phyloP scores from a whole-genome alignment of 2,113 vertebrate genomes.

The Centrocercus urophasianus region DNA sequence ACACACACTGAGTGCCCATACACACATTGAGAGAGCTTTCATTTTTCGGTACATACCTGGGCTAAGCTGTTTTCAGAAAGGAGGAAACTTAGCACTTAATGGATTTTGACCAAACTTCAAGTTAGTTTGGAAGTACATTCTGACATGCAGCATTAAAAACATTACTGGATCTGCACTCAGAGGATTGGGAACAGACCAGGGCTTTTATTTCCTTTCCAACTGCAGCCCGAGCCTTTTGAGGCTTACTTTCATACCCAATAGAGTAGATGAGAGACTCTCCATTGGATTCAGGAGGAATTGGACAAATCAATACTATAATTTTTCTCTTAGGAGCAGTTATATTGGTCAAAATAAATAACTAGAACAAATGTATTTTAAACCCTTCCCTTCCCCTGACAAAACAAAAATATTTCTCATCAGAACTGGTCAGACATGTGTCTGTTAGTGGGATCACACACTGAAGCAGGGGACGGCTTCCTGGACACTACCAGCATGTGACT shows the following conservation, averaged over 20 bases:
- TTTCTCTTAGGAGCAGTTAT: neutral
- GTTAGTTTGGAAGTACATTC: slow-evolving; percentile 23
- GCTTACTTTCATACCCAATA: neutral
- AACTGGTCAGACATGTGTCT: neutral
- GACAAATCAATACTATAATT: neutral
- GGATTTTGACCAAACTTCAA: slow-evolving; percentile 27
- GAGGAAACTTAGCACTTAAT: slow-evolving; percentile 33
- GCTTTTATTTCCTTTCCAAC: neutral
- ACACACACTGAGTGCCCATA: neutral
- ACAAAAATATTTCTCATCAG: neutral
- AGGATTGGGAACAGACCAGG: neutral
- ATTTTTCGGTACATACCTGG: neutral
- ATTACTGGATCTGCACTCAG: neutral
- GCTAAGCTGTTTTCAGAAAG: slow-evolving; percentile 21
- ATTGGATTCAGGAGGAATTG: neutral
- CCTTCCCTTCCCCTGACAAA: fast-evolving
- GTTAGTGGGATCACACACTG: neutral
- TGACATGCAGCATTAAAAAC: slow-evolving; percentile 34
- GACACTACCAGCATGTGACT: neutral
- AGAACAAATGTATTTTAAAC: neutral
- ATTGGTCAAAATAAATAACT: neutral
- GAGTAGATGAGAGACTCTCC: neutral
- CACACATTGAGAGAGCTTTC: neutral
- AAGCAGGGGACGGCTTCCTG: neutral
- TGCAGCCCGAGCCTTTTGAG: neutral